Evolutionary conservation across 2,888 invertebrate genomes (phyloP), one percentile per base, ranked within the genome.

Genomic region (Ametastegia equiseti): DNA sequence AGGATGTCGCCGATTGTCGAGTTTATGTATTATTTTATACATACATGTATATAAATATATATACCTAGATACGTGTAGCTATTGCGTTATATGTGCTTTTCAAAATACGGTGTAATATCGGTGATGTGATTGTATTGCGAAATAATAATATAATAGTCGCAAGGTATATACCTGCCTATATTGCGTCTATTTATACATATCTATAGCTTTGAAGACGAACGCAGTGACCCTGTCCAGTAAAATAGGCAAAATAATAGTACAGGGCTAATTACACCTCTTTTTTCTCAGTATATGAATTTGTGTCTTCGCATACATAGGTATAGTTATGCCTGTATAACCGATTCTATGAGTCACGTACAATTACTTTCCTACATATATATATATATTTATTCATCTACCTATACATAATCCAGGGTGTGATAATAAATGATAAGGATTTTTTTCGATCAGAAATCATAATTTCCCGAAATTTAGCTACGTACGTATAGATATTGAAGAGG

Each of bases 1-100:
- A 80, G 80, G 80, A 80, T 80, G 80, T 80, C 73, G 75, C 30
- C 39, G 69, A 71, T 69, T 71, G 69, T 42, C 50, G 36, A 75
- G 19, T 75, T 13, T 15, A 50, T 15, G 33, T 36, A 36, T n/a
- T n/a, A n/a, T n/a, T n/a, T n/a, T n/a, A n/a, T n/a, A n/a, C n/a
- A n/a, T n/a, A n/a, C n/a, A n/a, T n/a, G n/a, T n/a, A n/a, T n/a
- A n/a, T n/a, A n/a, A n/a, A n/a, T 19, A 9, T 36, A 45, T n/a
- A 30, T 30, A 47, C 36, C 9, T 23, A 42, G 6, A 30, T 30
- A 63, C 19, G n/a, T 69, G 11, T n/a, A 30, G 36, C 63, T 23
- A 54, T 54, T 54, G 54, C 54, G 54, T 54, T 54, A 1, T 15
- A 30, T 30, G n/a, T 30, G 45, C 50, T 33, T 73, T 50, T 39